Base-by-base conservation (phyloP, 2,797 vertebrate species). In the Notolepis coatsorum region DNA sequence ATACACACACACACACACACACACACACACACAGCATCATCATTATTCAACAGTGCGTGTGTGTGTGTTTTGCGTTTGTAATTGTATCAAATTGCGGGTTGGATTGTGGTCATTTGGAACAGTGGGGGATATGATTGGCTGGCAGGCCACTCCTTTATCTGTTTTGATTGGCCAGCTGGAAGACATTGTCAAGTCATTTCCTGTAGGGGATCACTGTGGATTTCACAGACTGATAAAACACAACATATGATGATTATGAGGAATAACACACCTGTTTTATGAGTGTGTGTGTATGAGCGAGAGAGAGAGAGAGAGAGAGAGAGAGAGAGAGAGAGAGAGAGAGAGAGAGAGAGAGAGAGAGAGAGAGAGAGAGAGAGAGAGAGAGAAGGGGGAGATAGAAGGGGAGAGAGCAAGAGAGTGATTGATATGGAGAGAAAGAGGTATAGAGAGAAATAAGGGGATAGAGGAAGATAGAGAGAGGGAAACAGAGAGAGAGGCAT, bases 111-210 rank as follows among this genome's bases (percentile, higher is more conserved):
- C 20, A 64, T 79, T 80, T 78, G 57, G 53, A 30, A 61, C n/a
- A n/a, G n/a, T 50, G 64, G 43, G 60, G 46, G 31, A 59, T 43
- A 63, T 75, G 67, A 73, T 47, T 73, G 60, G 71, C 65, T 71
- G n/a, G 67, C 43, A 41, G 70, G 71, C 67, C 73, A 68, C 76
- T 71, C 84, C 80, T 68, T 57, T 46, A 71, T 79, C 45, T 7
- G 18, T 68, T 82, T 59, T 52, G 80, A 89, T 86, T 89, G 87
- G 86, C 68, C 84, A 68, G 75, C 59, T 78, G 85, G 77, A 84
- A 84, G 31, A 68, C 68, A 84, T 80, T 73, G 79, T 67, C 12
- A 7, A 54, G 59, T 73, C 37, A 83, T 85, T 84, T 86, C 72
- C 66, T 71, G 41, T 68, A 47, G 45, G 67, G 65, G 33, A 43